Evolutionary conservation across 1,140 invertebrate species (phyloP).

Genomic region (Drosophila azteca): DNA sequence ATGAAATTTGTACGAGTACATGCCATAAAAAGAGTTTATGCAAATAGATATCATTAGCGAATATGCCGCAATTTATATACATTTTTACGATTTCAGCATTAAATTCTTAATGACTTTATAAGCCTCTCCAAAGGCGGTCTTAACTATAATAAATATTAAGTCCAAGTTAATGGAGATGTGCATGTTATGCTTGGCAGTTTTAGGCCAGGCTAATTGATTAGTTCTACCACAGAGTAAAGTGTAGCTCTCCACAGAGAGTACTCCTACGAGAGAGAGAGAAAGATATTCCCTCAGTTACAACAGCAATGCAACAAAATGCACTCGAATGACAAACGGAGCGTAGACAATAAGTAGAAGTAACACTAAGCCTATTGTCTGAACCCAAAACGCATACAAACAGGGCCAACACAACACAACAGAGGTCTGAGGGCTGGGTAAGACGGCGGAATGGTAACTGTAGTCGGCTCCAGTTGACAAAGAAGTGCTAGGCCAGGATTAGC

Average conservation of each 20-base stretch:
- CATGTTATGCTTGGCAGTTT: background rate
- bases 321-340: conserved; percentile 75
- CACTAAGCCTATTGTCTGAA: conserved; percentile 75
- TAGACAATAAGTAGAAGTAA: conserved; percentile 75
- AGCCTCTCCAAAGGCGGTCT: background rate
- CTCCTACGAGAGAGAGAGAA: background rate
- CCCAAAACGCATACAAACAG: conserved; percentile 76
- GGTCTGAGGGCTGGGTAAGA: conserved; percentile 7
- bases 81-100: too few relatives aligned
- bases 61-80: too few relatives aligned
- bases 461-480: conserved; percentile 45
- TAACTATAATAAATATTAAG: conserved; percentile 1
- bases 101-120: too few relatives aligned
- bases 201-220: conserved; percentile 55
- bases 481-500: conserved; percentile 47
- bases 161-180: conserved; percentile 4
- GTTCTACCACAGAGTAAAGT: conserved; percentile 5
- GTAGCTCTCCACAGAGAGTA: background rate
- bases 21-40: too few relatives aligned
- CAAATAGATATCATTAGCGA: too few relatives aligned
- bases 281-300: background rate
- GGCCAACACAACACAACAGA: conserved; percentile 25
- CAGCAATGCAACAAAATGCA: conserved; percentile 42
- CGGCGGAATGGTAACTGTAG: conserved; percentile 40
- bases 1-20: too few relatives aligned